Percentiles rank a stretch among this genome's conserved stretches.
Conservation (phyloP, 2,113 vertebrate species). For the Podocnemis expansa region DNA sequence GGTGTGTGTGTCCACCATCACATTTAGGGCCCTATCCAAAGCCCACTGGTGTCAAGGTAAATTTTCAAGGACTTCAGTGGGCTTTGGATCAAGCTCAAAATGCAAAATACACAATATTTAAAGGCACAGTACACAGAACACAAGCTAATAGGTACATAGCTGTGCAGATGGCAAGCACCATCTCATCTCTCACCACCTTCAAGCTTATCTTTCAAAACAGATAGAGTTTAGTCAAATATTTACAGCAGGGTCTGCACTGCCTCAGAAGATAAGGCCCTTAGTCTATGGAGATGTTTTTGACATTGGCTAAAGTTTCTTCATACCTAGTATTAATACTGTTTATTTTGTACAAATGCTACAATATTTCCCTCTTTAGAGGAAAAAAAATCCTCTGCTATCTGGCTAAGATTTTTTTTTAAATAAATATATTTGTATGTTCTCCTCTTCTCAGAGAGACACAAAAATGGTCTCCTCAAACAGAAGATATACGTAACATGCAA, state of each 20-base stretch:
- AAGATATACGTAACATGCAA: background rate
- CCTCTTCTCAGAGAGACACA: background rate
- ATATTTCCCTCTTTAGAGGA: background rate
- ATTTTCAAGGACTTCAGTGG: background rate
- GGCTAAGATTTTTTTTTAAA: background rate
- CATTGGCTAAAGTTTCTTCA: background rate
- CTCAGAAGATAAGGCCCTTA: background rate
- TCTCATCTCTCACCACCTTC: background rate
- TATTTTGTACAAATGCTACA: background rate
- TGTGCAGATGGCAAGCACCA: background rate
- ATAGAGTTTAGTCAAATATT: fast-evolving
- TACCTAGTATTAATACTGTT: background rate
- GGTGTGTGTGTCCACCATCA: too few species aligned
- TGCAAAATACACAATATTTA: too few species aligned
- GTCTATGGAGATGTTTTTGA: background rate
- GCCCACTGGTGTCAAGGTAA: background rate
- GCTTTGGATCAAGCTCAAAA: background rate
- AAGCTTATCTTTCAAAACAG: background rate
- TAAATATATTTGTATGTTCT: background rate
- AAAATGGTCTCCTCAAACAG: background rate
- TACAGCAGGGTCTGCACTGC: background rate
- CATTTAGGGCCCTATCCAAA: background rate
- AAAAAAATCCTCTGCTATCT: background rate
- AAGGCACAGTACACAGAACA: background rate
- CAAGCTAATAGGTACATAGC: background rate